Percentiles rank a stretch among this genome's conserved stretches.
These are phyloP conservation scores for Leucosticte australis DNA, from an alignment of 2,113 vertebrate genomes.

Conservation along the genomic window DNA sequence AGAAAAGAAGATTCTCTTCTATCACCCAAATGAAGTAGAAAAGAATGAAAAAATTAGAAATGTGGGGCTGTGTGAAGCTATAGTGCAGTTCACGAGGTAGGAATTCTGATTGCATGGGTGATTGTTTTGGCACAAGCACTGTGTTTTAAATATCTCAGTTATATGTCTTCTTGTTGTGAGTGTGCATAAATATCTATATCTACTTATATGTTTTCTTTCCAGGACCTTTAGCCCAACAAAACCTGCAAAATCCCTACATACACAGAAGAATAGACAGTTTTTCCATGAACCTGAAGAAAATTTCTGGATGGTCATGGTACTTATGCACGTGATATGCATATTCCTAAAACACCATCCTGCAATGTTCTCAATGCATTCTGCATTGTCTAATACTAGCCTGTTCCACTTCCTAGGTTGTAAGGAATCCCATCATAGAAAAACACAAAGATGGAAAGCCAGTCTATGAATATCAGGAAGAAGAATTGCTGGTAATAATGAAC, in stretches of 20 bases:
- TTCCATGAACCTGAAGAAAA: slow-evolving; percentile 95
- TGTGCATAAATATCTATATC: not conserved
- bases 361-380: slow-evolving; percentile 12
- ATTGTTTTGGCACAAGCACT: not conserved
- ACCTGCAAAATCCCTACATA: slow-evolving; percentile 96
- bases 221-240: slow-evolving; percentile 97
- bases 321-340: slow-evolving; percentile 16
- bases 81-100: slow-evolving; percentile 97
- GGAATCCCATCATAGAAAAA: slow-evolving; percentile 95
- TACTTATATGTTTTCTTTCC: not conserved
- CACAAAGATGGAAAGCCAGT: slow-evolving; percentile 93
- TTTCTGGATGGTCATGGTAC: slow-evolving; percentile 99
- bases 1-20: slow-evolving; percentile 99
- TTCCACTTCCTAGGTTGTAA: slow-evolving; percentile 83
- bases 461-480: slow-evolving; percentile 95
- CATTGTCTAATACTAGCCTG: slow-evolving; percentile 58
- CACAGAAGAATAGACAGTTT: slow-evolving; percentile 97
- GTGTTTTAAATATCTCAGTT: not conserved
- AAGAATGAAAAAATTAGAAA: slow-evolving; percentile 99
- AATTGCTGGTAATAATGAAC: slow-evolving; percentile 83
- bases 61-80: slow-evolving; percentile 97
- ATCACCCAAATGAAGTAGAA: slow-evolving; percentile 94
- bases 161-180: not conserved
- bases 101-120: not conserved
- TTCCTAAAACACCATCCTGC: not conserved